Evolutionary conservation across 2,797 vertebrate genomes (phyloP).

Genomic region (Coluber constrictor): DNA sequence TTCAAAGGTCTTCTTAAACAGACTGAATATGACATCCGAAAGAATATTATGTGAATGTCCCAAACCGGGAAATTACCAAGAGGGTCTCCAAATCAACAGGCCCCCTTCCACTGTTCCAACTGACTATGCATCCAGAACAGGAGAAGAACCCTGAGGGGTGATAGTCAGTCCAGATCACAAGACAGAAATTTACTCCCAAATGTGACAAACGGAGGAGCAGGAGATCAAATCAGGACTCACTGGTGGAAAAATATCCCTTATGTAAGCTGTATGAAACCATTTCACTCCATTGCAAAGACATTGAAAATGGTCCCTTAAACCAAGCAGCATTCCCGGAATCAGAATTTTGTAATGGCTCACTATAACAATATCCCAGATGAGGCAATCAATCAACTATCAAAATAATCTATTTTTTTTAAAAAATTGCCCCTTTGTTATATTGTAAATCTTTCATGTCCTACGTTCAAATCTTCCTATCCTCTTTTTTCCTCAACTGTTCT

Average conservation of each 20-base stretch:
- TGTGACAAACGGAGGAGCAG: not conserved
- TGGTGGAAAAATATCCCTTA: not conserved
- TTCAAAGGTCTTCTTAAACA: not conserved
- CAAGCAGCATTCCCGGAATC: not conserved
- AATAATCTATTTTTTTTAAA: not conserved
- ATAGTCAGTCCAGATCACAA: not conserved
- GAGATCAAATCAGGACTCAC: not conserved
- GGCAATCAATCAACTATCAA: not conserved
- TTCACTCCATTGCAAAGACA: not conserved
- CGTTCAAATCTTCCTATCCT: not conserved
- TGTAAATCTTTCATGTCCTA: not conserved
- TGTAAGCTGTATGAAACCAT: not conserved
- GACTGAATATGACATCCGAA: not conserved
- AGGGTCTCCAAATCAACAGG: not conserved
- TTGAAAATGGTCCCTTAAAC: not conserved
- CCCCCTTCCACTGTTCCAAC: not conserved
- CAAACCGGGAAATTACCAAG: not conserved
- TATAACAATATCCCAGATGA: not conserved
- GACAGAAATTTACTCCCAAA: not conserved
- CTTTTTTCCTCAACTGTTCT: not conserved
- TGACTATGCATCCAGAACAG: not conserved
- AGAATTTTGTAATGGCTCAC: not conserved
- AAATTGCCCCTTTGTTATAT: not conserved
- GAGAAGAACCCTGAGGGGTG: not conserved
- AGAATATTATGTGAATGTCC: not conserved